These are phyloP conservation scores for Brachionus sp. DNA, from an alignment of 1,140 invertebrate genomes.

Conservation along the genomic window DNA sequence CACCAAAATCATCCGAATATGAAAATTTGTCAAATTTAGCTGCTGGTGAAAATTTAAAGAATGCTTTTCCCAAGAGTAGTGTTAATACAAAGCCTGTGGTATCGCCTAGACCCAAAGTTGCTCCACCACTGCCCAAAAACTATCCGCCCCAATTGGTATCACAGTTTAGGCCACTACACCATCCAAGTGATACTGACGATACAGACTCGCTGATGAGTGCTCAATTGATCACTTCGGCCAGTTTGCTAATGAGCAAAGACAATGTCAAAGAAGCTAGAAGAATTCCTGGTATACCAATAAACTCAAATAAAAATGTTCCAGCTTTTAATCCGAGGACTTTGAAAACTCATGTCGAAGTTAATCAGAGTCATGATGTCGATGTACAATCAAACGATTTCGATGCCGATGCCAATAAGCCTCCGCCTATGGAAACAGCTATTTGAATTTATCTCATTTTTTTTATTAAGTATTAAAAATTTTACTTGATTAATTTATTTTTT, in stretches of 20 bases:
- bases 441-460: conserved; percentile 32
- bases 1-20: not conserved
- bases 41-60: not conserved
- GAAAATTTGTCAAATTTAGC: conserved; percentile 21
- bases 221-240: conserved; percentile 21
- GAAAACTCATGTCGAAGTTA: not conserved
- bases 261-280: conserved; percentile 12
- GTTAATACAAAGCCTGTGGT: not conserved
- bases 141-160: not conserved
- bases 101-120: not conserved
- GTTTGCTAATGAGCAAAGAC: not conserved
- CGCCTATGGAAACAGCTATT: conserved; percentile 44
- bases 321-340: not conserved
- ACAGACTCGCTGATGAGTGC: conserved; percentile 12
- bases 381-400: not conserved
- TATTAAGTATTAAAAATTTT: conserved; percentile 33
- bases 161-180: not conserved
- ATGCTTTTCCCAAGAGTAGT: not conserved
- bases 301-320: not conserved
- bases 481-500: not conserved
- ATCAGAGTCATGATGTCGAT: conserved; percentile 11
- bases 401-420: conserved; percentile 27
- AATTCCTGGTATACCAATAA: not conserved
- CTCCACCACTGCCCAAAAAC: not conserved
- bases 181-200: not conserved